Evolutionary conservation across 1,140 invertebrate genomes (phyloP), one percentile per base, ranked within the genome.

Genomic region (Drosophila sp.): DNA sequence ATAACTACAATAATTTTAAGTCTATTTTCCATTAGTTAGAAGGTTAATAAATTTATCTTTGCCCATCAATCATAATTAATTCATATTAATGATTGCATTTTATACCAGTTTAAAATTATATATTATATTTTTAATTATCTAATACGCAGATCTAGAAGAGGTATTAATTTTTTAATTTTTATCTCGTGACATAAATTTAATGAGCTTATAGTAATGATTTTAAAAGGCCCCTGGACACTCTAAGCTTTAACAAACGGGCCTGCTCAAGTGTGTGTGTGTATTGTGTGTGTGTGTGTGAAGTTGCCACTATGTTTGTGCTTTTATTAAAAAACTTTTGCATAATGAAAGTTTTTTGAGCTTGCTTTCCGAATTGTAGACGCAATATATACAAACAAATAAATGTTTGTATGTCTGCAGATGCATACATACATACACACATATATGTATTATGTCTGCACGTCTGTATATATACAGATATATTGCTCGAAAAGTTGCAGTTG

Each of bases 311-410:
- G 85, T 90, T 85, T 89, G 71, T 70, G 63, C 75, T 79, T 90
- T 89, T 89, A 90, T 89, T 89, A 89, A 90, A 89, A 90, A 89
- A 89, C 84, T 89, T 89, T 89, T 80, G 77, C 85, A 80, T 85
- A 90, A 89, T 90, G 80, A 90, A 86, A 86, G 83, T 86, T 86
- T 86, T 81, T 57, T 23, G 32, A 78, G 82, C 83, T 70, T 66
- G 79, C 79, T 82, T 64, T 76, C 65, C 69, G 69, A 86, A 89
- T 75, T 79, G 62, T 58, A 84, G 66, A 70, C 70, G 64, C 81
- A 38, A 10, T 50, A 50, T 8, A 27, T 3, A 50, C 1, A 38
- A 3, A 38, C 10, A 38, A 10, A 38, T 11, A 38, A 10, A 11
- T 11, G 11, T 11, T 17, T 17, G 17, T 17, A 17, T 17, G 17